Conservation (phyloP, 1,140 invertebrate genomes). For the Drosophila ananassae region DNA sequence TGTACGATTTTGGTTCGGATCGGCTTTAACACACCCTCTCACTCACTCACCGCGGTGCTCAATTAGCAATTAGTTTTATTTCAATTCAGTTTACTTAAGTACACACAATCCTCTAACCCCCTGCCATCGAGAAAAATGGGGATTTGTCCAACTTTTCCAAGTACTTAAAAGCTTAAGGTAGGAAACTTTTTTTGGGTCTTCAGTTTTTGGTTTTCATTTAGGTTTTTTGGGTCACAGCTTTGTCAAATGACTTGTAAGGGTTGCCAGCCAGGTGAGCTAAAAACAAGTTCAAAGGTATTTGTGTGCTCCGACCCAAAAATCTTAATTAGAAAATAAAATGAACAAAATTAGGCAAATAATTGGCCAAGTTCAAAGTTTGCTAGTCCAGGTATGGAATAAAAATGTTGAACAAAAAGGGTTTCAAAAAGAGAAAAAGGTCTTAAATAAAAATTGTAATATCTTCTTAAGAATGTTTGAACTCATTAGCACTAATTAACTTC, state of each 20-base stretch:
- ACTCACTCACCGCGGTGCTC: constrained; percentile 36
- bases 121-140: constrained; percentile 26
- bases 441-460: neutral
- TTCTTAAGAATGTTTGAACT: neutral
- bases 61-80: constrained; percentile 80
- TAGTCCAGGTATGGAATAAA: neutral
- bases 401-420: neutral
- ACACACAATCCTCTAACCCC: constrained; percentile 36
- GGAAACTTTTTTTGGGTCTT: constrained; percentile 50
- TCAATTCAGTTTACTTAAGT: constrained; percentile 62
- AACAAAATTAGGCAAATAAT: constrained; percentile 26
- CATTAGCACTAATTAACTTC: neutral
- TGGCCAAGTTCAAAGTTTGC: neutral
- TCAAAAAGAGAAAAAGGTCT: neutral
- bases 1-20: constrained; percentile 29
- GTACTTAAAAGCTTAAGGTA: constrained; percentile 77
- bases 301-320: constrained; percentile 12
- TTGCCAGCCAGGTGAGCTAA: constrained; percentile 20
- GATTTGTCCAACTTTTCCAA: constrained; percentile 57
- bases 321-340: constrained; percentile 43
- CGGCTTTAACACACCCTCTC: neutral
- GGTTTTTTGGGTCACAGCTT: constrained; percentile 37
- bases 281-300: constrained; percentile 30
- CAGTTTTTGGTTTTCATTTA: constrained; percentile 37
- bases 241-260: constrained; percentile 48